These are phyloP conservation scores for Phrynocephalus forsythii DNA, from an alignment of 2,797 vertebrate genomes.

Conservation along the genomic window DNA sequence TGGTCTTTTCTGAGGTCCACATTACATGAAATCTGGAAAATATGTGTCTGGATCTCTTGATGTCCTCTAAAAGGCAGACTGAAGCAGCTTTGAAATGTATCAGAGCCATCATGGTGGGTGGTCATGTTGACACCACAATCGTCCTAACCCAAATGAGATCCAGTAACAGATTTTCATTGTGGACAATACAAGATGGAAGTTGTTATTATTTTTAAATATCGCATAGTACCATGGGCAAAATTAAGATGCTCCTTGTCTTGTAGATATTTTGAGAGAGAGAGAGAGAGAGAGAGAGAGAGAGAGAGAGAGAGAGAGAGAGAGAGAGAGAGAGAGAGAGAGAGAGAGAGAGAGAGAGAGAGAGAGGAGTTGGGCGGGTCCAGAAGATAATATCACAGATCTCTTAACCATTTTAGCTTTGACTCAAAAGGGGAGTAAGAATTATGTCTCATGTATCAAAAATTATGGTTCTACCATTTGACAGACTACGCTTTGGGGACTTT, in stretches of 20 bases:
- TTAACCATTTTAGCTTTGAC: background rate
- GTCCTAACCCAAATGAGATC: no score
- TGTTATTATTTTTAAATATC: background rate
- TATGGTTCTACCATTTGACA: background rate
- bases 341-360: no score
- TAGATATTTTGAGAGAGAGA: background rate
- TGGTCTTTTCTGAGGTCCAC: no score
- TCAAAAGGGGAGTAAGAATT: conserved; percentile 51
- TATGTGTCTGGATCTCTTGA: no score
- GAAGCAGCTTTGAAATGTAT: no score
- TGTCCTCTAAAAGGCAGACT: no score
- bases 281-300: no score
- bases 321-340: background rate
- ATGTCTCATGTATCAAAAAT: background rate
- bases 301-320: no score
- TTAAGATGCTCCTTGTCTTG: background rate
- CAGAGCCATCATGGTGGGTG: no score
- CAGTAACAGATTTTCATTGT: background rate
- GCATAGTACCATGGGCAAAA: background rate
- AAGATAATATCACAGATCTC: background rate
- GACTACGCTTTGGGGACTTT: background rate
- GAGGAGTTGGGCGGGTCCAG: background rate
- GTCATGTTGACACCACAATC: no score
- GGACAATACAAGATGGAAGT: background rate
- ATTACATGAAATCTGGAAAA: no score